Evolutionary conservation across 2,888 invertebrate genomes (phyloP), one percentile per base, ranked within the genome.

Genomic region (Tolmerus cingulatus): DNA sequence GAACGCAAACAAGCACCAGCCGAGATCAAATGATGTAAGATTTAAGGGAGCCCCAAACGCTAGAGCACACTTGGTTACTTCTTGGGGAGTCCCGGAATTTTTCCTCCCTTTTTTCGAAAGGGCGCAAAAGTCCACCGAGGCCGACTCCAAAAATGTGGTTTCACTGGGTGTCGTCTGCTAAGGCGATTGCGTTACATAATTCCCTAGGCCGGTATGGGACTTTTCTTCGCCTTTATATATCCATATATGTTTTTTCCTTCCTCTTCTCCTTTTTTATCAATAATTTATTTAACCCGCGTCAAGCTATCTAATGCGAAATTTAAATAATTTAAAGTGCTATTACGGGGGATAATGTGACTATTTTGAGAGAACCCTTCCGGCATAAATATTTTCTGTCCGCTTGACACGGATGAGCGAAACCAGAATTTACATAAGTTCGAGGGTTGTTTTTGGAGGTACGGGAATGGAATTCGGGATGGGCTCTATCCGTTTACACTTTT

Each of bases 241-340:
- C 3, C 5, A 5, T 34, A 2, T 34, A 7, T 5, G 5, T 34
- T 34, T 34, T 3, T 46, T 46, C 2, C 16, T 46, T 46, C 16
- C 2, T 46, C 12, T 46, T 46, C 43, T 43, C 19, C 8, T 34
- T 55, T 55, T 40, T 7, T 46, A 43, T 55, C 23, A 55, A 27
- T 55, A 81, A 81, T 81, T 46, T 81, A 81, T 81, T 81, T 81
- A 81, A 51, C 81, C 81, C 51, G 46, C 55, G 23, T 81, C 16
- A 81, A 12, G 55, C 40, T 51, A 81, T 81, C 27, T 81, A 30
- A 81, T 43, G 81, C 16, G 81, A 55, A 55, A 30, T 81, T 55
- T 81, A 46, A 81, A 81, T 81, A 81, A 81, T 81, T 81, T 81
- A 81, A 81, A 81, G 81, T 81, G 55, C 27, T 51, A 34, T 81